Conservation (phyloP, 1,140 invertebrate species). For the Drosophila murphyi region DNA sequence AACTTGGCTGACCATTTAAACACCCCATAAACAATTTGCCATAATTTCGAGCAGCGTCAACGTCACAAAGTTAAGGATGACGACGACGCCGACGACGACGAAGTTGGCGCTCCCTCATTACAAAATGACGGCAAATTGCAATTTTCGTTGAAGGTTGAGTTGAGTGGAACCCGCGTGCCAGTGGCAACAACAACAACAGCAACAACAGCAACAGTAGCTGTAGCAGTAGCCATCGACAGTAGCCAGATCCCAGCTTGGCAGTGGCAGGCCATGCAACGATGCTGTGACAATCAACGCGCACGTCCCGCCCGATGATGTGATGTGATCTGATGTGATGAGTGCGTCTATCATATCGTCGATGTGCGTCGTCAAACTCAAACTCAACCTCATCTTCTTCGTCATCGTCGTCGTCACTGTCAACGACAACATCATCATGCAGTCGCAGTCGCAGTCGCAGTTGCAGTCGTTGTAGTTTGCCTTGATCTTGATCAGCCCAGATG, state of each 20-base stretch:
- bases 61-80: conserved; percentile 36
- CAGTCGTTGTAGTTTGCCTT: conserved; percentile 58
- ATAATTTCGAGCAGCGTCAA: conserved; percentile 70
- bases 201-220: conserved; percentile 1
- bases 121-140: conserved; percentile 83
- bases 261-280: conserved; percentile 50
- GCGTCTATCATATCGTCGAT: conserved; percentile 82
- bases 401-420: conserved; percentile 37
- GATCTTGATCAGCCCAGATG: conserved; percentile 64
- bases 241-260: conserved; percentile 39
- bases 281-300: conserved; percentile 81
- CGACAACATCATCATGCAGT: conserved; percentile 74
- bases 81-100: conserved; percentile 26
- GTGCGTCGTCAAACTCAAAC: conserved; percentile 55
- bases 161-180: conserved; percentile 67
- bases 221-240: conserved; percentile 17
- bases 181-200: conserved; percentile 6
- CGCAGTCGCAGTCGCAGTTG: conserved; percentile 39
- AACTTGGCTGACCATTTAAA: conserved; percentile 67
- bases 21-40: conserved; percentile 81
- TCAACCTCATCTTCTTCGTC: conserved; percentile 32
- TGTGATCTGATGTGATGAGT: conserved; percentile 82
- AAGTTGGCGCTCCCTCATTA: conserved; percentile 74
- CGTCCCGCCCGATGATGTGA: conserved; percentile 76
- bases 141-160: conserved; percentile 65